These are phyloP conservation scores for Urocolius indicus DNA, from an alignment of 2,113 vertebrate genomes.

Conservation along the genomic window DNA sequence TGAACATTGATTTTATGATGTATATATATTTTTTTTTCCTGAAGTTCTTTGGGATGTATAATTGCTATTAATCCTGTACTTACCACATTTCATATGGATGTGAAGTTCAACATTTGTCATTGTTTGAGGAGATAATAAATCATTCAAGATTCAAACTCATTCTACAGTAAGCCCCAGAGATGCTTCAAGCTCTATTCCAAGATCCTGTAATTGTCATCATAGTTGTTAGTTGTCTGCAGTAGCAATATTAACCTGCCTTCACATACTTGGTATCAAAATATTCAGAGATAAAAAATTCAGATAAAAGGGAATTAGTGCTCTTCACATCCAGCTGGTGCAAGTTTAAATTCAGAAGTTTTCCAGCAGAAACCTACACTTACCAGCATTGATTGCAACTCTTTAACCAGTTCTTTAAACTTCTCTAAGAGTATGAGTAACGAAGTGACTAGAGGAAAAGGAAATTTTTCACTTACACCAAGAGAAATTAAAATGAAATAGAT, in stretches of 20 bases:
- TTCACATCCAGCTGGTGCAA: background rate
- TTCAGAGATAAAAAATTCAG: background rate
- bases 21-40: background rate
- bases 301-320: background rate
- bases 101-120: background rate
- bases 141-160: background rate
- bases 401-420: conserved; percentile 11
- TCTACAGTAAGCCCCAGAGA: background rate
- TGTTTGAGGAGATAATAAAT: background rate
- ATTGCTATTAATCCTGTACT: background rate
- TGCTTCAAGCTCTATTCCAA: background rate
- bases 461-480: conserved; percentile 2
- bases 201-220: background rate
- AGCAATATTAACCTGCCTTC: background rate
- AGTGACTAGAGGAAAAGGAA: background rate
- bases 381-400: background rate
- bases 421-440: conserved; percentile 29
- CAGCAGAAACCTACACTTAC: background rate
- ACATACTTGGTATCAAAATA: background rate
- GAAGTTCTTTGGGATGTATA: background rate
- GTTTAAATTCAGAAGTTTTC: background rate
- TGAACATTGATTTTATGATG: background rate
- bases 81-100: background rate
- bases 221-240: background rate
- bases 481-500: conserved; percentile 18